phyloP scores from a whole-genome alignment of 2,797 vertebrate species.

The Argya squamiceps region DNA sequence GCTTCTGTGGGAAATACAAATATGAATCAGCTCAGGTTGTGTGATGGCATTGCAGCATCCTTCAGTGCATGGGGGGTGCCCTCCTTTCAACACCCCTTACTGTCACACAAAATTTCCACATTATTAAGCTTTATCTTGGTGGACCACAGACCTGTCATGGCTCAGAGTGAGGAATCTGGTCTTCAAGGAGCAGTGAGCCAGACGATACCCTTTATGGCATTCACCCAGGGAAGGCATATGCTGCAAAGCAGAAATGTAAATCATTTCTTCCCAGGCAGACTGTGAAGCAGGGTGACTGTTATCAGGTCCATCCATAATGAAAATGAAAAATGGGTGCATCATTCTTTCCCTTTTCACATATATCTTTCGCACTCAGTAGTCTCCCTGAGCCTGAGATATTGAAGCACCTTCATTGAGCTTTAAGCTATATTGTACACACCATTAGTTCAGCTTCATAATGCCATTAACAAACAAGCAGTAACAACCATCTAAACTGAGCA shows the following conservation, averaged over 20 bases:
- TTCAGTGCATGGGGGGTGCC: not conserved
- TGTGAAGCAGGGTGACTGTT: constrained; percentile 25
- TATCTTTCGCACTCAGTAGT: not conserved
- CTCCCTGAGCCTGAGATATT: not conserved
- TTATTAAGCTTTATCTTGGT: constrained; percentile 40
- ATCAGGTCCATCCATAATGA: constrained; percentile 6
- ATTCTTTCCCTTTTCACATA: not conserved
- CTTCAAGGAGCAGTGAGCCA: constrained; percentile 48
- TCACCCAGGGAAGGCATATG: constrained; percentile 29
- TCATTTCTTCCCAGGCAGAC: constrained; percentile 1
- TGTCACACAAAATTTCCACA: not conserved
- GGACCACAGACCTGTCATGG: not conserved
- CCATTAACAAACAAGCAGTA: constrained; percentile 21
- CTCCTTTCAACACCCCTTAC: not conserved
- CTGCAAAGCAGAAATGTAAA: constrained; percentile 63
- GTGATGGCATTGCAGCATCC: not conserved
- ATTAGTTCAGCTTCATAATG: constrained; percentile 13
- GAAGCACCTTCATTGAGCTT: not conserved
- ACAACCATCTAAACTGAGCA: not conserved
- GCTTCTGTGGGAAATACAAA: not conserved
- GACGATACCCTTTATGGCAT: constrained; percentile 10
- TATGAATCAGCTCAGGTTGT: not conserved
- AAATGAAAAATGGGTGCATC: constrained; percentile 31
- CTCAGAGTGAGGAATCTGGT: not conserved
- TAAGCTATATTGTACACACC: not conserved